Conservation (phyloP, 2,113 vertebrate species). For the Tonatia bakeri region DNA sequence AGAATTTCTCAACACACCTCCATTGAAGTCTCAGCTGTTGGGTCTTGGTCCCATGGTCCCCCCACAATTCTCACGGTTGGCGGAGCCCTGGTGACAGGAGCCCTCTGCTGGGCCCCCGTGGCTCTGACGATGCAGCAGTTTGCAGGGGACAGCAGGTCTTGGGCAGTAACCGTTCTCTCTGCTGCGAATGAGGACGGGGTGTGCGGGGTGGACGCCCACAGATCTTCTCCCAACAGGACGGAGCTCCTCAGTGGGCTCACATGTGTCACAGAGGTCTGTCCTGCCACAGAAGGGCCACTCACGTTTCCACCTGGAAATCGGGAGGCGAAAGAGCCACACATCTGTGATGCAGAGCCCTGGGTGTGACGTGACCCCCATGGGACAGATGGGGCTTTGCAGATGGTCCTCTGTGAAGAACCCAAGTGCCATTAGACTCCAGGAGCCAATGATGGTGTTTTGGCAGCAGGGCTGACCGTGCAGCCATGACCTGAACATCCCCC, state of each 20-base stretch:
- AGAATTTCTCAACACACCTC: neutral
- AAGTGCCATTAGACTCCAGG: neutral
- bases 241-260: neutral
- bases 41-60: neutral
- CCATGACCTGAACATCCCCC: neutral
- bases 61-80: fast-evolving
- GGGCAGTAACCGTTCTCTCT: neutral
- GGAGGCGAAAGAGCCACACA: neutral
- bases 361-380: neutral
- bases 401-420: neutral
- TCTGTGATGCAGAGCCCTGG: neutral
- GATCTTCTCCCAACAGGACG: neutral
- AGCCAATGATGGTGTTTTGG: fast-evolving
- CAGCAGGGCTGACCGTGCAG: neutral
- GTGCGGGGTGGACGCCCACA: neutral
- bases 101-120: no score
- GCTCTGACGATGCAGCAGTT: neutral
- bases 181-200: neutral
- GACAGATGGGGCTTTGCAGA: neutral
- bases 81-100: fast-evolving
- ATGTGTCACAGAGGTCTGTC: neutral
- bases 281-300: neutral
- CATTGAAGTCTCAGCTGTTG: neutral
- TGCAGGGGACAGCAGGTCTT: fast-evolving
- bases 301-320: neutral